Evolutionary conservation across 2,888 invertebrate species (phyloP), one percentile per base, ranked within the genome.

Genomic region (Unio delphinus): DNA sequence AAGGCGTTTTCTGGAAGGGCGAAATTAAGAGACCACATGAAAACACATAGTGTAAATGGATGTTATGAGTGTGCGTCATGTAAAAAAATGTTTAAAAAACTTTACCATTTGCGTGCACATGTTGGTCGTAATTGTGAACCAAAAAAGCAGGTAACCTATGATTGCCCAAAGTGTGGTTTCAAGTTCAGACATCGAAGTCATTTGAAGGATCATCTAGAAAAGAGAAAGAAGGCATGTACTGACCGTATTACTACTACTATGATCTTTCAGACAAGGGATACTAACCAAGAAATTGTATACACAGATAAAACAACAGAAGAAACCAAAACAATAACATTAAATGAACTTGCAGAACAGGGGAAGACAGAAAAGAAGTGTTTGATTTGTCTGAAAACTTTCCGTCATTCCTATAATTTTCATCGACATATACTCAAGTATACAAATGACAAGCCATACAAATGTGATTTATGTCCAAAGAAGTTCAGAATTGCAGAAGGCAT

Each of bases 121-220:
- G 23, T 64, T 26, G 54, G 5, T 45, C 23, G 57, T 17, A 64
- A 56, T 11, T 57, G 57, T 64, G 55, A 55, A 8, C 28, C 30
- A 23, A 56, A 56, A 55, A 56, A 56, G 15, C 55, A 11, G 57
- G 18, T 20, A 64, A 34, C 34, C 34, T 45, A 45, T 34, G 54
- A 62, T 30, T 64, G 64, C 20, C 64, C 34, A 18, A 17, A 55
- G 15, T 77, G 76, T 68, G 63, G 67, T 8, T 61, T 61, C 15
- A 58, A 66, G 55, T 77, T 68, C 66, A 55, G 34, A 30, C 56
- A 61, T 18, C 58, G 65, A 54, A 28, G 28, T 6, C 67, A 65
- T 45, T 63, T 77, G 18, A 45, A 23, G 15, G 26, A 69, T 3
- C 76, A 77, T 58, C 54, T 61, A 45, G 56, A n/a, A 17, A 67